A percentile compares a stretch with the other conserved stretches of the same genome.
Conservation (phyloP, 2,113 vertebrate species). For the Salvelinus namaycush region DNA sequence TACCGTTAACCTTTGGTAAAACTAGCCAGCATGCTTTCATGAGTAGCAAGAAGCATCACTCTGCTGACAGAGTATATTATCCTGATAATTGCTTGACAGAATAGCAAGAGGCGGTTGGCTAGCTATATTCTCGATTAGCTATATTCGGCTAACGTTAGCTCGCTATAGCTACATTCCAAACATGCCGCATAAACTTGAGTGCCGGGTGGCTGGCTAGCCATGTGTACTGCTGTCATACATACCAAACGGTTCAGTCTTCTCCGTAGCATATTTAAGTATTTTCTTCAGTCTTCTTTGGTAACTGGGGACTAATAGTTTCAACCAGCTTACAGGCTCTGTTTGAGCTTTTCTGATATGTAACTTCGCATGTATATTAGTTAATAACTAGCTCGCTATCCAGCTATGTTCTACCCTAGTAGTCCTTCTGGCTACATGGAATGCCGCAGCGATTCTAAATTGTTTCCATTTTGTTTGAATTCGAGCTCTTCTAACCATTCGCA, state of each 20-base stretch:
- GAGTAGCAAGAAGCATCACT: background rate
- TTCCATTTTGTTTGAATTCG: constrained; percentile 65
- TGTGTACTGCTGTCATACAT: constrained; percentile 51
- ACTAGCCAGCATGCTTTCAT: background rate
- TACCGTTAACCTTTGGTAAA: background rate
- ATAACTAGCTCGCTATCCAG: constrained; percentile 47
- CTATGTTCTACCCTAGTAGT: constrained; percentile 61
- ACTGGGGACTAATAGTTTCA: constrained; percentile 53
- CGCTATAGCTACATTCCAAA: no score
- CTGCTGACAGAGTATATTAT: background rate
- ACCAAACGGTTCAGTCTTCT: constrained; percentile 74
- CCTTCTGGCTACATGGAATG: constrained; percentile 60
- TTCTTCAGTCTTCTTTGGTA: constrained; percentile 41
- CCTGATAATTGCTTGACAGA: no score
- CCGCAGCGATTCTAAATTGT: constrained; percentile 74
- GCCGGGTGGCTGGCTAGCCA: constrained; percentile 35
- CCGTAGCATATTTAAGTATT: constrained; percentile 69
- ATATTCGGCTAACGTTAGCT: no score
- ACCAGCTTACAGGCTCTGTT: constrained; percentile 53
- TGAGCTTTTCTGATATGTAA: constrained; percentile 57
- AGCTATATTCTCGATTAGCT: no score
- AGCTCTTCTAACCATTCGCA: constrained; percentile 71
- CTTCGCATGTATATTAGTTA: constrained; percentile 73
- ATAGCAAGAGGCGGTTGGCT: no score
- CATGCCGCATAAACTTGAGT: background rate